Conservation (phyloP, 2,888 invertebrate species). For the Acronicta aceris region DNA sequence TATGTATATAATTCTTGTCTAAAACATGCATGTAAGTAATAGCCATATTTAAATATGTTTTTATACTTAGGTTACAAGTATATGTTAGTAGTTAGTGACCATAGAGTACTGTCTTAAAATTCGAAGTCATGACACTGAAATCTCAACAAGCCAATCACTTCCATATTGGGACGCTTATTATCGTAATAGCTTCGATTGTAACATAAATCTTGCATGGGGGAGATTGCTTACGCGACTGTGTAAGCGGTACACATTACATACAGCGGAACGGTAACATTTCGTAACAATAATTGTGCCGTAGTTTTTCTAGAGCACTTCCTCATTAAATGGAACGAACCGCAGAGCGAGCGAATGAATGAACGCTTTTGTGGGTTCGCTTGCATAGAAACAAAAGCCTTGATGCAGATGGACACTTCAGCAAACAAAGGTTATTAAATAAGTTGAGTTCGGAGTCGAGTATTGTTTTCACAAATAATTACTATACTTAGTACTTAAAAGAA, state of each 20-base stretch:
- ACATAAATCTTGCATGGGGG: conserved; percentile 48
- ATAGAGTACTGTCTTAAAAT: no score
- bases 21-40: no score
- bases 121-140: background rate
- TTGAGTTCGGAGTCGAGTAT: conserved; percentile 32
- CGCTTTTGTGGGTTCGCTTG: conserved; percentile 67
- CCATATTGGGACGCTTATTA: conserved; percentile 9
- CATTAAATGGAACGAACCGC: conserved; percentile 78
- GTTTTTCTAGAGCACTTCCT: conserved; percentile 87
- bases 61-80: no score
- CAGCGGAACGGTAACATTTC: conserved; percentile 68
- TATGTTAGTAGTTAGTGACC: no score
- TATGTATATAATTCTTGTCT: no score
- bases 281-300: conserved; percentile 78
- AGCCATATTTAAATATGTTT: no score
- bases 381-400: conserved; percentile 66
- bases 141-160: conserved; percentile 11
- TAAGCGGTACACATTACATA: conserved; percentile 68
- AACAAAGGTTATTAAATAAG: conserved; percentile 54
- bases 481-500: background rate
- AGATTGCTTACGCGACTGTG: conserved; percentile 59
- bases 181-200: conserved; percentile 47
- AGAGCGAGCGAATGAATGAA: conserved; percentile 43
- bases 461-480: conserved; percentile 45
- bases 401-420: conserved; percentile 28